Evolutionary conservation across 2,888 invertebrate genomes (phyloP).

Genomic region (Chrysodeixis includens): DNA sequence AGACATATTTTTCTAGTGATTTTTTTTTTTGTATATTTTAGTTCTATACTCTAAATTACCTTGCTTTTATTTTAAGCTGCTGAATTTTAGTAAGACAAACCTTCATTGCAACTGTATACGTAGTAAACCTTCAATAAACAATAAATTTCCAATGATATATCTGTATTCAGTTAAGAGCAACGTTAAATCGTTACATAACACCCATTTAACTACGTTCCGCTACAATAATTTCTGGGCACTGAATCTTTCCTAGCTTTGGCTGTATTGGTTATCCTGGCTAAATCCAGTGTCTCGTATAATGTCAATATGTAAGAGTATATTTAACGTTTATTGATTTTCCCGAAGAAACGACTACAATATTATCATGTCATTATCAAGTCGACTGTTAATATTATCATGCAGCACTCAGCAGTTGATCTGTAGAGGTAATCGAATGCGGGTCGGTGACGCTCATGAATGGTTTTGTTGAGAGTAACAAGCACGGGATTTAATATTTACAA

Average conservation of each 20-base stretch:
- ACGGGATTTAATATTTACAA: slow-evolving; percentile 59
- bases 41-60: background rate
- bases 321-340: too few species aligned
- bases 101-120: background rate
- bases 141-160: slow-evolving; percentile 47
- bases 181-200: slow-evolving; percentile 54
- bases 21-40: too few species aligned
- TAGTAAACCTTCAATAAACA: slow-evolving; percentile 28
- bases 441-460: slow-evolving; percentile 49
- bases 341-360: too few species aligned
- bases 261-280: slow-evolving; percentile 21
- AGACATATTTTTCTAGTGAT: too few species aligned
- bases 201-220: slow-evolving; percentile 56
- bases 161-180: slow-evolving; percentile 49
- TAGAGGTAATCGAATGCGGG: slow-evolving; percentile 27
- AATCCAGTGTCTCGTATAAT: slow-evolving; percentile 17
- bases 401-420: background rate
- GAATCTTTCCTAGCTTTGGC: slow-evolving; percentile 42
- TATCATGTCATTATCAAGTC: too few species aligned
- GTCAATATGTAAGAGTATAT: too few species aligned
- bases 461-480: slow-evolving; percentile 46
- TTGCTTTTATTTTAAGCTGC: background rate
- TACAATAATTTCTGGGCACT: slow-evolving; percentile 44
- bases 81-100: slow-evolving; percentile 8
- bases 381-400: too few species aligned